Evolutionary conservation across 2,888 invertebrate species (phyloP), one percentile per base, ranked within the genome.

Genomic region (Dioctria rufipes): DNA sequence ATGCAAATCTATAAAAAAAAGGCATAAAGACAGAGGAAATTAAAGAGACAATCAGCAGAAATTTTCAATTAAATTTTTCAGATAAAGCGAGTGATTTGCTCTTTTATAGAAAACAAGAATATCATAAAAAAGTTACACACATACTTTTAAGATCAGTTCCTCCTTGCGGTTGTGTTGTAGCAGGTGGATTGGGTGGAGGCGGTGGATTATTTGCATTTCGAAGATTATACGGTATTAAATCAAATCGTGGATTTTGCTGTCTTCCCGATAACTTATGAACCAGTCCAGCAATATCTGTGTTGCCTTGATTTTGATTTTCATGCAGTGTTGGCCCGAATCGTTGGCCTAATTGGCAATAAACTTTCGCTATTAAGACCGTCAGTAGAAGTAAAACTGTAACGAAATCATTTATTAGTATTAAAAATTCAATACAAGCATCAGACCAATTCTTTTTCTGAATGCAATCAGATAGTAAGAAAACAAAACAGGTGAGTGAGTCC

Each of bases 341-440:
- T 9, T 69, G 9, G 8, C 9, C 51, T 9, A 37, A 4, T 69
- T 69, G 51, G 69, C 69, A 69, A 39, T 39, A 39, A 37, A 69
- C 69, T 69, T 69, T 69, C 51, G 69, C 69, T 69, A 11, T 54
- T 69, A 69, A 54, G 5, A 69, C 40, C 39, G 40, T 39, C 5
- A 69, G 51, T 39, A 51, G 49, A 69, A 69, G 54, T 69, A 69
- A 51, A 37, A n/a, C 69, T 69, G 39, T 9, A 69, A 69, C 49
- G 39, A 69, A 69, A 69, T 8, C 39, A 37, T 51, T 54, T n/a
- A 54, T 54, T 3, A 60, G 39, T 61, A 0, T 25, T 1, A 25
- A 25, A 25, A 1, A 25, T 25, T 25, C 3, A 61, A 61, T 37
- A 61, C 49, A 69, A 69, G 49, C 25, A 25, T 2, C 25, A 25